phyloP scores from a whole-genome alignment of 2,888 invertebrate genomes.

The Lasioglossum zephyrum region DNA sequence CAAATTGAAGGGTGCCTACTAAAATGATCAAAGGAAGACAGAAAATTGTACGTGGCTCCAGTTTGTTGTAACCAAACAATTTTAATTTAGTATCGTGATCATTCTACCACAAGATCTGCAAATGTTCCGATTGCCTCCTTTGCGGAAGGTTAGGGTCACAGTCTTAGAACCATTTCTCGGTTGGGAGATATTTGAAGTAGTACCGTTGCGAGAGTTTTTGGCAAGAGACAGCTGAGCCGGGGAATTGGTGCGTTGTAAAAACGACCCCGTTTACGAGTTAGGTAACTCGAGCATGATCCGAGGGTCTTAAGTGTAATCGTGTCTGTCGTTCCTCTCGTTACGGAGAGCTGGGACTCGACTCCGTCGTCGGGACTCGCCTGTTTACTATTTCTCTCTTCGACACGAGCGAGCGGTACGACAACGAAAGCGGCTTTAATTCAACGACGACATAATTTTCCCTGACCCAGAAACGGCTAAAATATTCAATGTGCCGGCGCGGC shows the following conservation, averaged over 20 bases:
- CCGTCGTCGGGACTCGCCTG: not conserved
- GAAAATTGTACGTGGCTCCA: no score
- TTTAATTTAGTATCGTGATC: no score
- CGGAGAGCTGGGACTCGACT: not conserved
- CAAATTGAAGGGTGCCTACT: no score
- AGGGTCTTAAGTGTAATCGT: constrained; percentile 1
- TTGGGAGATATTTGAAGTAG: not conserved
- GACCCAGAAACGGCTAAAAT: constrained; percentile 77
- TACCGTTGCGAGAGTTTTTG: not conserved
- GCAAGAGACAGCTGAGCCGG: not conserved
- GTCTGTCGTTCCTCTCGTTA: constrained; percentile 7
- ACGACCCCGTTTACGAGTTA: not conserved
- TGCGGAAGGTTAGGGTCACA: no score
- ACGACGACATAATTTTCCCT: constrained; percentile 78
- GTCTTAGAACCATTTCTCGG: not conserved
- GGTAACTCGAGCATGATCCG: constrained; percentile 5
- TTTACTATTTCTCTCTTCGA: constrained; percentile 19
- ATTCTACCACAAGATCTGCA: no score
- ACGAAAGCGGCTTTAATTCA: constrained; percentile 75
- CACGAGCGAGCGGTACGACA: constrained; percentile 50
- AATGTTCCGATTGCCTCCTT: no score
- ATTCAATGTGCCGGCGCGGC: constrained; percentile 65
- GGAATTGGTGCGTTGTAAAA: not conserved
- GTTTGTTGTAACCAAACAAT: no score
- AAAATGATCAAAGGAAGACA: no score